Percentiles rank a stretch among this genome's conserved stretches.
phyloP scores from a whole-genome alignment of 2,113 vertebrate species.

The Perccottus glenii region DNA sequence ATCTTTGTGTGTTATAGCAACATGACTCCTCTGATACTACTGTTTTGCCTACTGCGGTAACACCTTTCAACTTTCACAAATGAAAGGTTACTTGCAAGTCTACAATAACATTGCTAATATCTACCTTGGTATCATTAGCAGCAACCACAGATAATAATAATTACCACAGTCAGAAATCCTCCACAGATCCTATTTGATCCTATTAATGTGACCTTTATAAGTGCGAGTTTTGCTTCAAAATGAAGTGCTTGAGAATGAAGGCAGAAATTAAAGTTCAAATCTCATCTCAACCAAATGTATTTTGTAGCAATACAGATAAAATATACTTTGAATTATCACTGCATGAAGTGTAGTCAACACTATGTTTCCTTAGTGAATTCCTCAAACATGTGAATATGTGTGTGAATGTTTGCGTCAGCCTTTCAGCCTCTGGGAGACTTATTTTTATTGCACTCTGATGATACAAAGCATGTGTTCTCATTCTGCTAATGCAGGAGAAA shows the following conservation, averaged over 20 bases:
- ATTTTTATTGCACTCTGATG: slow-evolving; percentile 35
- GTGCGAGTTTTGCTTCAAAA: no score
- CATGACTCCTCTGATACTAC: slow-evolving; percentile 13
- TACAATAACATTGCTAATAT: background rate
- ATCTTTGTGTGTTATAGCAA: slow-evolving; percentile 4
- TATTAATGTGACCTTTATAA: no score
- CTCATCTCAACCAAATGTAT: no score
- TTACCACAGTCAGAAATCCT: background rate
- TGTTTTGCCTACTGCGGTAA: background rate
- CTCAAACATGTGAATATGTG: no score
- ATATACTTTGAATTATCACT: no score
- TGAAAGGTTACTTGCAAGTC: slow-evolving; percentile 3
- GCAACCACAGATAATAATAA: no score
- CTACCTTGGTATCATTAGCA: background rate
- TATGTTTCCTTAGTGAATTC: slow-evolving; percentile 15
- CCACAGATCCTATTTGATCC: no score
- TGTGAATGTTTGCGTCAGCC: slow-evolving; percentile 10
- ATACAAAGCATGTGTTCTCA: slow-evolving; percentile 61
- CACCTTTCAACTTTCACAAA: slow-evolving; percentile 17
- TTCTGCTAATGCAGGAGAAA: slow-evolving; percentile 19
- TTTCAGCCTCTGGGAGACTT: slow-evolving; percentile 38
- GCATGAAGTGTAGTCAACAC: slow-evolving; percentile 12
- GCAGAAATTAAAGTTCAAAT: no score
- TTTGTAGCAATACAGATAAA: no score
- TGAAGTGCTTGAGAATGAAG: no score